A percentile compares a stretch with the other conserved stretches of the same genome.
These are phyloP conservation scores for Melitaea cinxia DNA, from an alignment of 1,140 invertebrate genomes.

Conservation along the genomic window DNA sequence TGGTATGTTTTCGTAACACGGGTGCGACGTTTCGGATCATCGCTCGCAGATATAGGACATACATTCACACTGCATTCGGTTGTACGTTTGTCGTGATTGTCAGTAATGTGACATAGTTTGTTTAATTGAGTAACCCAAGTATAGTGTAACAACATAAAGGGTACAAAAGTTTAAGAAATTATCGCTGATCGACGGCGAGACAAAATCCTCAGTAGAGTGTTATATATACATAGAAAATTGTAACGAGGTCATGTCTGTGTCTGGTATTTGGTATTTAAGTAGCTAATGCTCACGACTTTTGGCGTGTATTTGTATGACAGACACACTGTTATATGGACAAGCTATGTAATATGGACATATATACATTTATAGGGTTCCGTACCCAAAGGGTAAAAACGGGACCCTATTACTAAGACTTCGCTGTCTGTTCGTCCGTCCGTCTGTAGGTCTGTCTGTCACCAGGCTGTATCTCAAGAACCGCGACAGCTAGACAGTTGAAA, in stretches of 20 bases:
- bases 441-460: too few relatives aligned
- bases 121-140: conserved; percentile 17
- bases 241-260: not conserved
- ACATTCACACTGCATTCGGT: conserved; percentile 37
- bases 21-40: conserved; percentile 40
- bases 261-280: too few relatives aligned
- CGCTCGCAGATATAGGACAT: conserved; percentile 40
- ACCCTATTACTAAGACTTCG: too few relatives aligned
- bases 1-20: conserved; percentile 38
- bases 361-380: too few relatives aligned
- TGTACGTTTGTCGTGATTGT: conserved; percentile 24
- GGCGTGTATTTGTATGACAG: too few relatives aligned
- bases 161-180: conserved; percentile 2
- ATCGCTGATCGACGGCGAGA: not conserved
- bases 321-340: too few relatives aligned
- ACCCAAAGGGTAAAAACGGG: too few relatives aligned
- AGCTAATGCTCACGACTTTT: too few relatives aligned
- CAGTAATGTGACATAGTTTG: conserved; percentile 25
- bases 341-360: too few relatives aligned
- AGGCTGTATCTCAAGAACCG: too few relatives aligned
- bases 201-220: not conserved
- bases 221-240: not conserved
- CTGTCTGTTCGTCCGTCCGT: too few relatives aligned
- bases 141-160: not conserved
- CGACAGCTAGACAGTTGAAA: too few relatives aligned